Evolutionary conservation across 1,140 invertebrate genomes (phyloP).

Genomic region (Doryteuthis pealeii): DNA sequence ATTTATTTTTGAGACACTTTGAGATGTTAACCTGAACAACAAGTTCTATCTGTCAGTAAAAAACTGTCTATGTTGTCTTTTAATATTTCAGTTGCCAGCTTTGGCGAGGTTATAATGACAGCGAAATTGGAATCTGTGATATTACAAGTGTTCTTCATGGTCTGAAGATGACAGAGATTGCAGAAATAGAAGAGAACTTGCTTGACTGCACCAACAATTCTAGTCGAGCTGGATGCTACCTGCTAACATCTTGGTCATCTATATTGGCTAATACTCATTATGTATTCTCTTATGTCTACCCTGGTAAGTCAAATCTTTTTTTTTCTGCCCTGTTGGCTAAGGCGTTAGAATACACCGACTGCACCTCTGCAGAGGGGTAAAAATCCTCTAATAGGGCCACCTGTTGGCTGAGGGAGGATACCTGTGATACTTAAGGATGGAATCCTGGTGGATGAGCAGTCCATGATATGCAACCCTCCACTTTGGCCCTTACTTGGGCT

Average conservation of each 20-base stretch:
- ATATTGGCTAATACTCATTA: neutral
- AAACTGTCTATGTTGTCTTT: neutral
- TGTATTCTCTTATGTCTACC: conserved; percentile 1
- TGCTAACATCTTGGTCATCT: neutral
- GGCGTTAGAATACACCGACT: too few species aligned
- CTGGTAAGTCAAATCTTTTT: conserved; percentile 2
- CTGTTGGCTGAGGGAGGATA: too few species aligned
- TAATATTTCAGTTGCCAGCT: neutral
- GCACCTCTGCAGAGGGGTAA: too few species aligned
- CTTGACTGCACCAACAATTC: neutral
- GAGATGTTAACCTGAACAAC: too few species aligned
- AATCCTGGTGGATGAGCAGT: too few species aligned
- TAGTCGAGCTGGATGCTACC: neutral
- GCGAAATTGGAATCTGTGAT: neutral
- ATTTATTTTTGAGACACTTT: too few species aligned
- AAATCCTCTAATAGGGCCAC: too few species aligned
- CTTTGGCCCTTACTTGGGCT: too few species aligned
- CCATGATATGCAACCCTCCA: too few species aligned
- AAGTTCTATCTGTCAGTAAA: too few species aligned
- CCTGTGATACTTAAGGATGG: too few species aligned
- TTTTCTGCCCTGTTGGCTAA: too few species aligned
- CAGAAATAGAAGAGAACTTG: neutral
- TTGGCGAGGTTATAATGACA: neutral
- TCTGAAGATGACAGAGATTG: neutral
- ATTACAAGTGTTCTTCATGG: neutral